Evolutionary conservation across 2,888 invertebrate genomes (phyloP).

Genomic region (Theristus sp.): DNA sequence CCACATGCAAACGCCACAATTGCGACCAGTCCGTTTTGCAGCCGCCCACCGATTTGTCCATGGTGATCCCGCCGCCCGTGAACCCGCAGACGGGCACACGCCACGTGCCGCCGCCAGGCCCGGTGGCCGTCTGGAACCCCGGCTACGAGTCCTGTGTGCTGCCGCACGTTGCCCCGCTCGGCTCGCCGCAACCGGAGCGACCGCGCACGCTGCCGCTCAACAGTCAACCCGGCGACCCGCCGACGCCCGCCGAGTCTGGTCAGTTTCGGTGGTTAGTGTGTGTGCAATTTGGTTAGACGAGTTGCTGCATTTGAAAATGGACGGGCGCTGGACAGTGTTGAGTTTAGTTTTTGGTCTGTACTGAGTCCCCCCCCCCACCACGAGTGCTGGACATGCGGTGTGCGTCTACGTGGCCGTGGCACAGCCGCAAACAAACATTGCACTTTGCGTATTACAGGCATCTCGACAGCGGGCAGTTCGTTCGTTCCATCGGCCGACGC

Average conservation of each 20-base stretch:
- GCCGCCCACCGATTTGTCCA: not conserved
- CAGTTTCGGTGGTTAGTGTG: no score
- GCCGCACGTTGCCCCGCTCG: no score
- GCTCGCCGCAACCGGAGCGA: not conserved
- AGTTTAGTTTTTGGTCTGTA: no score
- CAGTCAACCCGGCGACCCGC: not conserved
- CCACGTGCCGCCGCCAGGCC: not conserved
- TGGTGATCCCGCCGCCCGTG: not conserved
- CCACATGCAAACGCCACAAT: not conserved
- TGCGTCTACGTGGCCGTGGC: no score
- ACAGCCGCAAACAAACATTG: no score
- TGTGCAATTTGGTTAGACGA: no score
- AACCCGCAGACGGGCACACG: not conserved
- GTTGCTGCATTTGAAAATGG: no score
- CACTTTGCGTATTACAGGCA: no score
- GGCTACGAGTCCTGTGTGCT: not conserved
- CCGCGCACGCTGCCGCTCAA: not conserved
- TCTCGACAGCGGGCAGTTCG: not conserved
- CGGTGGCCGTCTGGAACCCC: not conserved
- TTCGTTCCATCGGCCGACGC: not conserved
- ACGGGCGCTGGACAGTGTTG: no score
- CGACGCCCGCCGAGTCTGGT: not conserved
- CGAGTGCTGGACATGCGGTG: no score
- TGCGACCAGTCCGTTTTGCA: not conserved
- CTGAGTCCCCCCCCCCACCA: no score